Conservation (phyloP, 2,888 invertebrate species). For the Drosophila anomelani region DNA sequence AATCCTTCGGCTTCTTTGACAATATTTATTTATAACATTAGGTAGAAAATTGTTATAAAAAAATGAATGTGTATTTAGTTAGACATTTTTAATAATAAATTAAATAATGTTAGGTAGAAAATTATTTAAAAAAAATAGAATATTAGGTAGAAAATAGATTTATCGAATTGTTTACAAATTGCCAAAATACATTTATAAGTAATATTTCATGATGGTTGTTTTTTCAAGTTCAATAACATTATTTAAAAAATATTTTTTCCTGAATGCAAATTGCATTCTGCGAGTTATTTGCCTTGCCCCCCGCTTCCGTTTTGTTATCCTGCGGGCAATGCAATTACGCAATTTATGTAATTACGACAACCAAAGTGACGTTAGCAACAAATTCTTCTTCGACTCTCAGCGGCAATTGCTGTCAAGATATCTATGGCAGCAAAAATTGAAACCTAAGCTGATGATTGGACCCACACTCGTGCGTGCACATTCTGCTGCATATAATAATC, state of each 20-base stretch:
- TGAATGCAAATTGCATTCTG: neutral
- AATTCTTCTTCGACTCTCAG: slow-evolving; percentile 42
- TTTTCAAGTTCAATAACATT: neutral
- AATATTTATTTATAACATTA: no score
- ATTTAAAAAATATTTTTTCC: no score
- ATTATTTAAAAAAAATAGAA: no score
- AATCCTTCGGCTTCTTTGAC: no score
- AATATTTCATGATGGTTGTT: neutral
- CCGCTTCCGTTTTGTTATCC: neutral
- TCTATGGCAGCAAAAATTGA: slow-evolving; percentile 47
- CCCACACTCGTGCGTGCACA: slow-evolving; percentile 2
- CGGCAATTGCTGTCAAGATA: slow-evolving; percentile 55
- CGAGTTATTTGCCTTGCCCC: neutral
- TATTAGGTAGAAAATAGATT: no score
- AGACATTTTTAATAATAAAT: no score
- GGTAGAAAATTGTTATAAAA: no score
- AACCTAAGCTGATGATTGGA: slow-evolving; percentile 39
- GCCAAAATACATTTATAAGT: neutral
- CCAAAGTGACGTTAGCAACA: slow-evolving; percentile 60
- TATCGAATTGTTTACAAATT: neutral
- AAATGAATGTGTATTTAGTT: no score
- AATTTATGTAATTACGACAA: slow-evolving; percentile 71
- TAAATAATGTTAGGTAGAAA: no score
- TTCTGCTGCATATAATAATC: slow-evolving; percentile 54
- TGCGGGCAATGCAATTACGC: slow-evolving; percentile 63